A percentile compares a stretch with the other conserved stretches of the same genome.
phyloP scores from a whole-genome alignment of 1,140 invertebrate genomes.

The Drosophila littoralis region DNA sequence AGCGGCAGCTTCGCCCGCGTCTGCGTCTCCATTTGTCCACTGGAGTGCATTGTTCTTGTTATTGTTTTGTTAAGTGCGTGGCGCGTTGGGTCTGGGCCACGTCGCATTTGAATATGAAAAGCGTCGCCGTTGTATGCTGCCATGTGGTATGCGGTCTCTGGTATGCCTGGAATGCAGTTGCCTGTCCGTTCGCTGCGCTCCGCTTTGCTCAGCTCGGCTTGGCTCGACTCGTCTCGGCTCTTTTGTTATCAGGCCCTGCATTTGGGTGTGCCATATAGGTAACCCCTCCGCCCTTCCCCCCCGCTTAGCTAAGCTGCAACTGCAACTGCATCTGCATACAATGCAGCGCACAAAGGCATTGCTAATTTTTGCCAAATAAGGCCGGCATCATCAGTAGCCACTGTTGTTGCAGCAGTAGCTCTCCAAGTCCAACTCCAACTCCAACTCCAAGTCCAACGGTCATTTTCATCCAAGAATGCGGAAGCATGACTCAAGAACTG shows the following conservation, averaged over 20 bases:
- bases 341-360: conserved; percentile 57
- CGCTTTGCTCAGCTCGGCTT: conserved; percentile 18
- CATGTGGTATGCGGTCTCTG: conserved; percentile 56
- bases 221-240: not conserved
- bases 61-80: conserved; percentile 76
- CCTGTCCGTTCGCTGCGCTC: conserved; percentile 11
- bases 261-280: conserved; percentile 42
- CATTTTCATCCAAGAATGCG: conserved; percentile 79
- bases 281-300: not conserved
- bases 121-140: conserved; percentile 45
- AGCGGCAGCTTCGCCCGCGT: conserved; percentile 25
- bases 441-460: conserved; percentile 54
- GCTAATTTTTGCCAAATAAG: conserved; percentile 76
- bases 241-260: conserved; percentile 63
- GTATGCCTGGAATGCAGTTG: conserved; percentile 73
- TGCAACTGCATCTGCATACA: conserved; percentile 72
- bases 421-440: not conserved
- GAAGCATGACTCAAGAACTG: conserved; percentile 80
- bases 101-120: conserved; percentile 78
- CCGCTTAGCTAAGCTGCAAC: conserved; percentile 5
- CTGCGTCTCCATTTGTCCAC: conserved; percentile 47
- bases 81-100: conserved; percentile 53
- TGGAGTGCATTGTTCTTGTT: conserved; percentile 61
- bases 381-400: conserved; percentile 40
- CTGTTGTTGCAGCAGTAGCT: not conserved